Evolutionary conservation across 2,113 vertebrate species (phyloP).

Genomic region (Piliocolobus tephrosceles): DNA sequence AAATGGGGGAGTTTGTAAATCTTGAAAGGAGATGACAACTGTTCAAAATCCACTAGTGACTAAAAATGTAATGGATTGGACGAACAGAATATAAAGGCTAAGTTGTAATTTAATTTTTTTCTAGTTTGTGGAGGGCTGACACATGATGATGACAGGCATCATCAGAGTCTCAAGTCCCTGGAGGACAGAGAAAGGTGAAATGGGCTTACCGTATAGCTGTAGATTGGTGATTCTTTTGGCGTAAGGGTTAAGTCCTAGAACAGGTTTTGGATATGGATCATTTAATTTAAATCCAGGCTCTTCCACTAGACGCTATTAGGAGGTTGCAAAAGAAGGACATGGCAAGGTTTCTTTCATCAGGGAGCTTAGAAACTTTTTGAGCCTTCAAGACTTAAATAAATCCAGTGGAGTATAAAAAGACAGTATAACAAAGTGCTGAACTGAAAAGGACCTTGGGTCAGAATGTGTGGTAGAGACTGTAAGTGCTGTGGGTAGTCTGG

Average conservation of each 20-base stretch:
- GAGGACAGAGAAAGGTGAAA: background rate
- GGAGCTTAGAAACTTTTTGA: conserved; percentile 54
- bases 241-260: background rate
- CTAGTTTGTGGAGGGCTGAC: background rate
- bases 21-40: background rate
- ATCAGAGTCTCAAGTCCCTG: background rate
- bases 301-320: background rate
- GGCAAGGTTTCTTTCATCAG: conserved; percentile 26
- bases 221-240: background rate
- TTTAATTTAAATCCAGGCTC: conserved; percentile 49
- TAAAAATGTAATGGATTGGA: background rate
- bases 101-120: background rate
- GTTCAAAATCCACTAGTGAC: background rate
- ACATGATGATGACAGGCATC: background rate
- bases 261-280: background rate
- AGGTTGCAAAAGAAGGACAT: conserved; percentile 26
- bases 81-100: background rate
- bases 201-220: background rate
- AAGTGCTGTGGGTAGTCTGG: background rate
- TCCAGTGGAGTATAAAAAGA: conserved; percentile 8
- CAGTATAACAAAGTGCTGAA: background rate
- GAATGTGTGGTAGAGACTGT: background rate
- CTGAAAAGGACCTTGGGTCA: conserved; percentile 24
- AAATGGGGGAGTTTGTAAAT: no score
- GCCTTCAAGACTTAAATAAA: conserved; percentile 56